Conservation (phyloP, 2,797 vertebrate species). For the Pampus argenteus region DNA sequence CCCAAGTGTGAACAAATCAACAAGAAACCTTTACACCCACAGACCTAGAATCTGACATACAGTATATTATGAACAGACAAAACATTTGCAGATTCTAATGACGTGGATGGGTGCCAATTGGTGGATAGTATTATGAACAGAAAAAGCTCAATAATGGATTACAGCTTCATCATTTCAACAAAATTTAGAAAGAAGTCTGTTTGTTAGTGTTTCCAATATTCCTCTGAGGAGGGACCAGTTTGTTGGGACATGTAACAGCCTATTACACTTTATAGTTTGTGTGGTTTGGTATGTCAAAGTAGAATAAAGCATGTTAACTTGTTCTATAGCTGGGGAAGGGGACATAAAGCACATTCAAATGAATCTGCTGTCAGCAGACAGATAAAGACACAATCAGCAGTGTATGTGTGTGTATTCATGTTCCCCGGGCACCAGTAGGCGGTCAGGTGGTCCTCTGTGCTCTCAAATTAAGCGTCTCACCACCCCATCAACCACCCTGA, state of each 20-base stretch:
- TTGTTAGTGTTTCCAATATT: slow-evolving; percentile 56
- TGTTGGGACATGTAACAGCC: slow-evolving; percentile 60
- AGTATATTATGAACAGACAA: slow-evolving; percentile 50
- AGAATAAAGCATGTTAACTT: slow-evolving; percentile 77
- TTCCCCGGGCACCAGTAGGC: slow-evolving; percentile 71
- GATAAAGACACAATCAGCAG: slow-evolving; percentile 78
- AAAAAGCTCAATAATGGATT: slow-evolving; percentile 52
- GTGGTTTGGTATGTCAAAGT: slow-evolving; percentile 73
- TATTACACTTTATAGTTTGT: slow-evolving; percentile 54
- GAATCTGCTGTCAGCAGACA: slow-evolving; percentile 75
- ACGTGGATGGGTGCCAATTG: slow-evolving; percentile 46
- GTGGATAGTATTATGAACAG: slow-evolving; percentile 34
- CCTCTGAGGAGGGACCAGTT: slow-evolving; percentile 50
- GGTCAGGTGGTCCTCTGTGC: slow-evolving; percentile 83
- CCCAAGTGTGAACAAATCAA: slow-evolving; percentile 63
- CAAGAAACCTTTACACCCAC: slow-evolving; percentile 42
- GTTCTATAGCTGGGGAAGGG: slow-evolving; percentile 71
- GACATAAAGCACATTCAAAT: slow-evolving; percentile 75
- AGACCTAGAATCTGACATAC: slow-evolving; percentile 34
- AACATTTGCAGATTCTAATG: slow-evolving; percentile 47
- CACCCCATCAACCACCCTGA: slow-evolving; percentile 65
- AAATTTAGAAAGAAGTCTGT: slow-evolving; percentile 43
- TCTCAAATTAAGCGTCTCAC: slow-evolving; percentile 71
- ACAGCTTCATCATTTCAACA: slow-evolving; percentile 57
- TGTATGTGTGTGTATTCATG: slow-evolving; percentile 44